Evolutionary conservation across 1,140 invertebrate genomes (phyloP).

Genomic region (Eumeta japonica): DNA sequence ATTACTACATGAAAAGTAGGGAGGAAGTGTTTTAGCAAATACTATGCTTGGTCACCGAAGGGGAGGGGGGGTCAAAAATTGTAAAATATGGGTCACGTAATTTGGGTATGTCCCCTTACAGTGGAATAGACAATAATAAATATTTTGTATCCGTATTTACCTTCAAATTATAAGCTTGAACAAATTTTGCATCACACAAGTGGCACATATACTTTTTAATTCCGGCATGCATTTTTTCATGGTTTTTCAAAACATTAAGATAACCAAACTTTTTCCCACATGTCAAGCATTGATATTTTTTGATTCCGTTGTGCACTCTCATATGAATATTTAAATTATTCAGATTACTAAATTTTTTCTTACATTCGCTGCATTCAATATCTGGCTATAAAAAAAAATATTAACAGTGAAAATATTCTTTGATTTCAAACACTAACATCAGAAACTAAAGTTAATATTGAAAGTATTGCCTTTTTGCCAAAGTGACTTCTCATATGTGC

Average conservation of each 20-base stretch:
- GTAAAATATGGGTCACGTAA: no score
- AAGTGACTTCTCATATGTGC: constrained; percentile 54
- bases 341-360: constrained; percentile 45
- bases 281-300: constrained; percentile 75
- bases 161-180: constrained; percentile 47
- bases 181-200: constrained; percentile 49
- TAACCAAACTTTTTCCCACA: constrained; percentile 71
- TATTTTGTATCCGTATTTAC: constrained; percentile 14
- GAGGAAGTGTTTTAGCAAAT: no score
- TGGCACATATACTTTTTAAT: constrained; percentile 50
- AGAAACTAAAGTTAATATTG: no score
- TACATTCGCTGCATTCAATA: constrained; percentile 48
- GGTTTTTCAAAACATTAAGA: constrained; percentile 53
- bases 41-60: no score
- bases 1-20: no score
- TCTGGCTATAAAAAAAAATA: no score
- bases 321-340: constrained; percentile 62
- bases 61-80: no score
- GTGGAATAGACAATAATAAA: no score
- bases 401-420: no score
- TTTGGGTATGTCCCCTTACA: no score
- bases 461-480: constrained; percentile 49
- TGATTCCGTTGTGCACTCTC: constrained; percentile 76
- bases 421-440: no score
- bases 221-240: constrained; percentile 47